Percentiles rank a stretch among this genome's conserved stretches.
These are phyloP conservation scores for Platorchestia sp. DNA, from an alignment of 1,140 invertebrate species.

Conservation along the genomic window DNA sequence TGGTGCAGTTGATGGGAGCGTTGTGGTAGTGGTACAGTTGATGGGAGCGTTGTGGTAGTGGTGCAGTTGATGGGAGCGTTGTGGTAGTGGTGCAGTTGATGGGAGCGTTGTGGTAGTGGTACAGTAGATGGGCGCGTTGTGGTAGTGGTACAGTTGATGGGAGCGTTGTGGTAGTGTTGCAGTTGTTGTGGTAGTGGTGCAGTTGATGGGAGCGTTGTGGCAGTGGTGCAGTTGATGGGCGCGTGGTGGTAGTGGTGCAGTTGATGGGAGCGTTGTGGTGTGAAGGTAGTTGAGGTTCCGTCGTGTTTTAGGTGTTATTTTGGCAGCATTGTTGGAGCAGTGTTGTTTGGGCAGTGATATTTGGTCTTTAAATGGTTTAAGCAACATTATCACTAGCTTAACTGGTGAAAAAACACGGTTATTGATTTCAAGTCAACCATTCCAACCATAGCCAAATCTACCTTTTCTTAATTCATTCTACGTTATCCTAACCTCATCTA, in stretches of 20 bases:
- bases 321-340: too few relatives aligned
- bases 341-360: too few relatives aligned
- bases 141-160: background rate
- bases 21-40: background rate
- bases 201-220: background rate
- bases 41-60: background rate
- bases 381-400: too few relatives aligned
- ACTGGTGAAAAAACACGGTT: too few relatives aligned
- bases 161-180: background rate
- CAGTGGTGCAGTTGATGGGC: background rate
- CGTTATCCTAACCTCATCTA: too few relatives aligned
- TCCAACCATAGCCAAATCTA: too few relatives aligned
- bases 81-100: background rate
- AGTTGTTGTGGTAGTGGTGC: background rate
- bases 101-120: background rate
- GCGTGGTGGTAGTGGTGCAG: background rate
- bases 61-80: background rate
- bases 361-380: too few relatives aligned
- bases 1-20: background rate
- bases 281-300: background rate
- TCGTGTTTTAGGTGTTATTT: too few relatives aligned
- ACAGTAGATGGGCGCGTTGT: background rate
- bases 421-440: too few relatives aligned
- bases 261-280: background rate
- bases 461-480: too few relatives aligned